A percentile compares a stretch with the other conserved stretches of the same genome.
Conservation (phyloP, 2,888 invertebrate species). For the Hydrotaea diabolus region DNA sequence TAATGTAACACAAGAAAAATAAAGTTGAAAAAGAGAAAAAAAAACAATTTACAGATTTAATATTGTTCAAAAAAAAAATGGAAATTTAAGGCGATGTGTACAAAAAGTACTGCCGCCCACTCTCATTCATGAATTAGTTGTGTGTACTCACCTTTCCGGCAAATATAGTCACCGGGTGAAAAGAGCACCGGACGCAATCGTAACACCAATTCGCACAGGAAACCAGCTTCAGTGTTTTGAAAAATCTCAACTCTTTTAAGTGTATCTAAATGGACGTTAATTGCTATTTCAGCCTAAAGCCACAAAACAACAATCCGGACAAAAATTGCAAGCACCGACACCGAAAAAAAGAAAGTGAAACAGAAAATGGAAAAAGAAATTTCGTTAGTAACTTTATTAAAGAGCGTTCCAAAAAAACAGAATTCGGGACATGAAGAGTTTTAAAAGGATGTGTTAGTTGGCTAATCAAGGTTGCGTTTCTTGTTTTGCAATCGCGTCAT, state of each 20-base stretch:
- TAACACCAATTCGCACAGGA: slow-evolving; percentile 97
- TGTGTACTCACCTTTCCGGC: slow-evolving; percentile 93
- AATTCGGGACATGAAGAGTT: too few relatives aligned
- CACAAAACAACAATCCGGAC: not conserved
- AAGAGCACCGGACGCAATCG: slow-evolving; percentile 96
- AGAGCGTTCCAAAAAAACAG: too few relatives aligned
- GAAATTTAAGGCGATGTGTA: not conserved
- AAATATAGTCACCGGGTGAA: slow-evolving; percentile 99
- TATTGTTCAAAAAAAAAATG: not conserved
- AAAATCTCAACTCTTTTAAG: slow-evolving; percentile 98
- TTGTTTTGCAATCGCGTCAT: too few relatives aligned
- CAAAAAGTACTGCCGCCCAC: not conserved
- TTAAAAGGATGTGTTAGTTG: too few relatives aligned
- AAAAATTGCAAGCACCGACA: not conserved
- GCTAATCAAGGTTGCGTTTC: too few relatives aligned
- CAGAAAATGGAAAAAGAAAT: slow-evolving; percentile 23
- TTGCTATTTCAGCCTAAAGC: slow-evolving; percentile 94
- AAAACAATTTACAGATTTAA: slow-evolving; percentile 51
- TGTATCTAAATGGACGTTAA: slow-evolving; percentile 99
- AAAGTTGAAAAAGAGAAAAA: slow-evolving; percentile 51
- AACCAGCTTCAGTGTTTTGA: slow-evolving; percentile 99
- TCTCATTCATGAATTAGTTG: slow-evolving; percentile 1
- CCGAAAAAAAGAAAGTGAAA: slow-evolving; percentile 9
- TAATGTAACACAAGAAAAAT: not conserved
- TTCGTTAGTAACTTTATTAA: not conserved